phyloP scores from a whole-genome alignment of 2,113 vertebrate species.

The Kobus ellipsiprymnus region DNA sequence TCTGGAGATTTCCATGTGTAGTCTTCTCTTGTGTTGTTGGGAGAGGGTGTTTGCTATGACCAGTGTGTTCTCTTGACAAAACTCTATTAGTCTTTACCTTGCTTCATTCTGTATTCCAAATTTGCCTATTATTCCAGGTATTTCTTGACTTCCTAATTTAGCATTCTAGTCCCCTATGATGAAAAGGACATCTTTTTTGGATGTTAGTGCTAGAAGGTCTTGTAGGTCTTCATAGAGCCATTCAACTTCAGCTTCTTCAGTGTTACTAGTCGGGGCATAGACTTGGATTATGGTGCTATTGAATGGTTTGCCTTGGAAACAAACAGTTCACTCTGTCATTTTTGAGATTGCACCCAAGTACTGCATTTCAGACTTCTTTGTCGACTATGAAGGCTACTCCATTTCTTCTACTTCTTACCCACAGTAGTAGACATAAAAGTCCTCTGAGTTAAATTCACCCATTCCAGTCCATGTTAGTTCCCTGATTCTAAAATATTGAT shows the following conservation, averaged over 20 bases:
- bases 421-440: not conserved
- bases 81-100: not conserved
- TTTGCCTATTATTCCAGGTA: not conserved
- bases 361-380: not conserved
- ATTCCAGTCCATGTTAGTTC: not conserved
- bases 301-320: not conserved
- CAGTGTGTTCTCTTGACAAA: not conserved
- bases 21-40: not conserved
- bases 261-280: not conserved
- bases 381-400: not conserved
- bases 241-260: not conserved
- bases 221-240: not conserved
- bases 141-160: not conserved
- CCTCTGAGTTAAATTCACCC: not conserved
- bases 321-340: not conserved
- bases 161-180: not conserved
- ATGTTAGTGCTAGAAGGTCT: not conserved
- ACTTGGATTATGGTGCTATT: not conserved
- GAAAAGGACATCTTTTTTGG: not conserved
- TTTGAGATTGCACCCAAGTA: not conserved
- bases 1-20: not conserved
- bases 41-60: not conserved
- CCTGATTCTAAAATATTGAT: not conserved
- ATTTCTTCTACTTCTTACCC: not conserved
- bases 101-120: not conserved